Percentiles rank a stretch among this genome's conserved stretches.
These are phyloP conservation scores for Urophycis tenuis DNA, from an alignment of 2,797 vertebrate species.

Conservation along the genomic window DNA sequence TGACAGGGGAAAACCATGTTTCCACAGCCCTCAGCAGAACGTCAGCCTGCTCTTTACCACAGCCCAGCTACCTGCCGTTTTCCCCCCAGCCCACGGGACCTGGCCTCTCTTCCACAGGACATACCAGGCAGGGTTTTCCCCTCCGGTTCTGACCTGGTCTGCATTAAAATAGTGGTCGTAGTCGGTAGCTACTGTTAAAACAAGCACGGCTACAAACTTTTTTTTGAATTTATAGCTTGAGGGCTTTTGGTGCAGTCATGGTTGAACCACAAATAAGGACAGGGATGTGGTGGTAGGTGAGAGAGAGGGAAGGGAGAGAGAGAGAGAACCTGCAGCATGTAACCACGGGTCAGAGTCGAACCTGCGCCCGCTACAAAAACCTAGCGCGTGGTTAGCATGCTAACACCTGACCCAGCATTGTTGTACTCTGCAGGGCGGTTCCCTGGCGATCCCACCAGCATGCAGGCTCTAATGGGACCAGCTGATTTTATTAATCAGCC, in stretches of 20 bases:
- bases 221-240: background rate
- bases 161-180: background rate
- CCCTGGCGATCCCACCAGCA: background rate
- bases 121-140: background rate
- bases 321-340: background rate
- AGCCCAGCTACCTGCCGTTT: background rate
- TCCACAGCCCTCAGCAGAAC: conserved; percentile 43
- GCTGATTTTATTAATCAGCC: background rate
- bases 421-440: background rate
- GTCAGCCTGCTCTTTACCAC: conserved; percentile 1
- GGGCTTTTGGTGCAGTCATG: background rate
- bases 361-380: background rate
- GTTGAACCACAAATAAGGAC: too few relatives aligned
- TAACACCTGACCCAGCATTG: background rate
- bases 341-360: background rate
- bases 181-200: background rate
- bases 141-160: background rate
- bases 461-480: background rate
- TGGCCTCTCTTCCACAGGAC: background rate
- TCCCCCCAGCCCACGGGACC: background rate
- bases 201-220: background rate
- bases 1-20: conserved; percentile 19
- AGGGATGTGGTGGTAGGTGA: background rate
- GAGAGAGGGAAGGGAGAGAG: too few relatives aligned
- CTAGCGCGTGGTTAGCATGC: background rate